Evolutionary conservation across 2,113 vertebrate species (phyloP).

Genomic region (Gobius niger): DNA sequence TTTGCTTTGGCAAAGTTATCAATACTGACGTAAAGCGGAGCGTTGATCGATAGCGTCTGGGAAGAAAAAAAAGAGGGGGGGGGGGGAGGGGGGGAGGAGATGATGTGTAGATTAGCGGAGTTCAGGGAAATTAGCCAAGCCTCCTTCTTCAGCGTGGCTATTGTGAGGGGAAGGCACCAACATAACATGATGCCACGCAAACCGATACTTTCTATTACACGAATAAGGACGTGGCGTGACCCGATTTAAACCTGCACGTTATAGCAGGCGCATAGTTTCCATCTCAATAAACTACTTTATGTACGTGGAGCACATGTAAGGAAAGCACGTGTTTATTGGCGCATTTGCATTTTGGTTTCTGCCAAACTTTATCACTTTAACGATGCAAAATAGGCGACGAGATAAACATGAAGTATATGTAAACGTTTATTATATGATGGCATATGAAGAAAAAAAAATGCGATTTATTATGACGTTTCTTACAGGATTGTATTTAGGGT

Average conservation of each 20-base stretch:
- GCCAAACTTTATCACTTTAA: too few relatives aligned
- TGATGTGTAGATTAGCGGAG: constrained; percentile 67
- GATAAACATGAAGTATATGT: too few relatives aligned
- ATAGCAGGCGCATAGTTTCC: too few relatives aligned
- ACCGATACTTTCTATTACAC: neutral
- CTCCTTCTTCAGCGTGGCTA: constrained; percentile 54
- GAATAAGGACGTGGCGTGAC: neutral
- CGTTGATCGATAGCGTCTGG: constrained; percentile 81
- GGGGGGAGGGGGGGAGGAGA: constrained; percentile 54
- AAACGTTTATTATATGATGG: too few relatives aligned
- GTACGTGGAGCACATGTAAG: too few relatives aligned
- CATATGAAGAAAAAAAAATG: too few relatives aligned
- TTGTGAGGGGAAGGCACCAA: constrained; percentile 23
- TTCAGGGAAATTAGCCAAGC: constrained; percentile 70
- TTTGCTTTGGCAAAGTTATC: constrained; percentile 87
- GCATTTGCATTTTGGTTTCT: too few relatives aligned
- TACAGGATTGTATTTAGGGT: too few relatives aligned
- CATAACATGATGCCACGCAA: constrained; percentile 20
- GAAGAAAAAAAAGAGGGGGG: constrained; percentile 34
- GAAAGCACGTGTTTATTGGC: too few relatives aligned
- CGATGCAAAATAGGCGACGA: too few relatives aligned
- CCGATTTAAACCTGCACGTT: neutral
- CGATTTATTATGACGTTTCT: too few relatives aligned
- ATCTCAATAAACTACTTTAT: neutral
- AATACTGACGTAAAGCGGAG: constrained; percentile 84